Evolutionary conservation across 2,797 vertebrate species (phyloP).

Genomic region (Leptoclinus maculatus): DNA sequence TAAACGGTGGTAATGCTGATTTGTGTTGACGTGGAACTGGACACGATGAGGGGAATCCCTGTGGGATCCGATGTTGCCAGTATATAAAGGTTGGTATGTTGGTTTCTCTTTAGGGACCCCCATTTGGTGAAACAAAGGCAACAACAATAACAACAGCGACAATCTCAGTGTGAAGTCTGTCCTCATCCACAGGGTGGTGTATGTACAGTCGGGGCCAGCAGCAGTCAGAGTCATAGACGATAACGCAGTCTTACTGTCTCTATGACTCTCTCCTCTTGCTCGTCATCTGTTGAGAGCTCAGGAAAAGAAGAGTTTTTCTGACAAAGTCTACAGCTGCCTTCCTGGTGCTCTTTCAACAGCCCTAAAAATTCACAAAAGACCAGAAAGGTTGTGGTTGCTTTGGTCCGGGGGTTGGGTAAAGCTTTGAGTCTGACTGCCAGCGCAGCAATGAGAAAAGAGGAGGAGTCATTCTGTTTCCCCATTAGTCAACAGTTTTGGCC

Average conservation of each 20-base stretch:
- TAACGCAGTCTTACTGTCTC: conserved; percentile 5
- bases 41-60: conserved; percentile 32
- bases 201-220: conserved; percentile 50
- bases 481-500: background rate
- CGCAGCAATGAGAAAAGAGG: conserved; percentile 7
- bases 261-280: conserved; percentile 6
- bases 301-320: conserved; percentile 10
- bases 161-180: conserved; percentile 19
- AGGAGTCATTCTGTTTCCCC: background rate
- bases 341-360: conserved; percentile 14
- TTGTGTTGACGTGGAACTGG: conserved; percentile 24
- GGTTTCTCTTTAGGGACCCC: conserved; percentile 3
- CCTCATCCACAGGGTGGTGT: conserved; percentile 25
- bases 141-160: conserved; percentile 27
- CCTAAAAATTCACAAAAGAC: conserved; percentile 30
- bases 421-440: conserved; percentile 36
- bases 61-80: conserved; percentile 41
- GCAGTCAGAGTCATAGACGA: conserved; percentile 19
- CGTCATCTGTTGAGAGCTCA: conserved; percentile 9
- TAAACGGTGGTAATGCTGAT: background rate
- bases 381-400: conserved; percentile 37
- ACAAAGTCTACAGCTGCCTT: conserved; percentile 17
- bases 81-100: conserved; percentile 25
- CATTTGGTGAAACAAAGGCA: conserved; percentile 23
- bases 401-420: conserved; percentile 62